Percentiles rank a stretch among this genome's conserved stretches.
Conservation (phyloP, 2,888 invertebrate species). For the Lysandra bellargus region DNA sequence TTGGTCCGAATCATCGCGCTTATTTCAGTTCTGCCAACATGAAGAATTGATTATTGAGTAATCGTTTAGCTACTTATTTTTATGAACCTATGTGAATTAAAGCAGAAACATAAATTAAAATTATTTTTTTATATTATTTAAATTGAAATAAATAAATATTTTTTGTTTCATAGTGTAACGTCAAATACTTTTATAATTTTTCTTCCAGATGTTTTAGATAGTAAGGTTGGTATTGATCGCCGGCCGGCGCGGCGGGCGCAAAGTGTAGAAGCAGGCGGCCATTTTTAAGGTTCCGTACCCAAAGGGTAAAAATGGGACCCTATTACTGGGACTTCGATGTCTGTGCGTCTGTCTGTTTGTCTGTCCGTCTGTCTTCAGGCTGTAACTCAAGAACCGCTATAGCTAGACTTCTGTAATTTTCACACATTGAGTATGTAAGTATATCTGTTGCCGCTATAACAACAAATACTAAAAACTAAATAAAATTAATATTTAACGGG, state of each 20-base stretch:
- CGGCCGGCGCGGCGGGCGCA: conserved; percentile 43
- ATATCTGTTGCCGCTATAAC: too few species aligned
- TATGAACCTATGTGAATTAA: conserved; percentile 5
- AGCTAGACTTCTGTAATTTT: too few species aligned
- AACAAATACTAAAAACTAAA: too few species aligned
- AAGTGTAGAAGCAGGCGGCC: conserved; percentile 25
- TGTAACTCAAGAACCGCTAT: too few species aligned
- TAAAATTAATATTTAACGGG: too few species aligned
- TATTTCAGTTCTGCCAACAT: conserved; percentile 55
- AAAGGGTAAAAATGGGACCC: too few species aligned
- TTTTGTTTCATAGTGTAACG: not conserved
- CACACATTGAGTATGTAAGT: too few species aligned
- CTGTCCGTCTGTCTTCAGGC: too few species aligned
- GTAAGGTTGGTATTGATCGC: conserved; percentile 45
- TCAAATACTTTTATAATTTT: conserved; percentile 31
- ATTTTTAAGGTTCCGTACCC: not conserved
- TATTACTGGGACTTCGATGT: too few species aligned
- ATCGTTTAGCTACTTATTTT: conserved; percentile 39
- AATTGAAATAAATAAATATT: not conserved
- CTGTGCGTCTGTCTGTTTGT: too few species aligned
- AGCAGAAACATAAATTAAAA: not conserved
- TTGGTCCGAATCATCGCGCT: conserved; percentile 57
- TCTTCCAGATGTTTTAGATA: conserved; percentile 42
- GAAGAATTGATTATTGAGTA: conserved; percentile 37
- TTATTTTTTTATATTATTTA: not conserved